phyloP scores from a whole-genome alignment of 92 coral and sea anemone species.

The Chrysogorgia sp. region DNA sequence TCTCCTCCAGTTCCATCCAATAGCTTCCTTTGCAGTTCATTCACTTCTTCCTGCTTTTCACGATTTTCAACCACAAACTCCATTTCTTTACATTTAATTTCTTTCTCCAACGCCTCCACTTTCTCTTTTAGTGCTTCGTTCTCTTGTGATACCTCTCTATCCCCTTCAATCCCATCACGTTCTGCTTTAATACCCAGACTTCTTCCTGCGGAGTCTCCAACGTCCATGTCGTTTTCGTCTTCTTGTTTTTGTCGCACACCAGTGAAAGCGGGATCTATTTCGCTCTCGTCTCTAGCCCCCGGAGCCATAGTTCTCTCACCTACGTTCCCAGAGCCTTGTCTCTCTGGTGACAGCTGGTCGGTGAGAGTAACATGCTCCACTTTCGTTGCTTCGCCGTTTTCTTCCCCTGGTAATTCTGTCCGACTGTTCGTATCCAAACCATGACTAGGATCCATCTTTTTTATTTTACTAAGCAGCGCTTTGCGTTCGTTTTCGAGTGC shows the following conservation, averaged over 20 bases:
- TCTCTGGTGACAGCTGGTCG: conserved; percentile 59
- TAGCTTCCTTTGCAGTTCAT: conserved; percentile 35
- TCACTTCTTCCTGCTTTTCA: conserved; percentile 58
- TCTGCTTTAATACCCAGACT: conserved; percentile 50
- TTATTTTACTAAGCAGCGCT: conserved; percentile 6
- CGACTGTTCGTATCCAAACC: neutral
- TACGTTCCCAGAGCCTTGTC: neutral
- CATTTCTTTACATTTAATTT: conserved; percentile 54
- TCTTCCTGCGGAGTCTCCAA: neutral
- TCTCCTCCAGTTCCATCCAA: conserved; percentile 39
- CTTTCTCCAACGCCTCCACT: conserved; percentile 47
- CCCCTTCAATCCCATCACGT: conserved; percentile 64
- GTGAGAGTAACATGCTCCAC: conserved; percentile 57
- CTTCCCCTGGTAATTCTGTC: conserved; percentile 27
- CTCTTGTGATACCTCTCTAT: conserved; percentile 72
- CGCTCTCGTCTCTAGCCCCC: neutral
- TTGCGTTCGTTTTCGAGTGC: conserved; percentile 10
- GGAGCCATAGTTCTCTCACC: no score
- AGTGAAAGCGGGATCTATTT: neutral
- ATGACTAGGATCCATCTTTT: neutral
- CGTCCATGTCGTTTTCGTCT: neutral
- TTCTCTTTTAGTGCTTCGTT: conserved; percentile 67
- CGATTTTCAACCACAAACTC: conserved; percentile 75
- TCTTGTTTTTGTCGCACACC: neutral
- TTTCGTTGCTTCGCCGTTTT: conserved; percentile 49